Base-by-base conservation (phyloP, 2,113 vertebrate species). In the Parotia lawesii region DNA sequence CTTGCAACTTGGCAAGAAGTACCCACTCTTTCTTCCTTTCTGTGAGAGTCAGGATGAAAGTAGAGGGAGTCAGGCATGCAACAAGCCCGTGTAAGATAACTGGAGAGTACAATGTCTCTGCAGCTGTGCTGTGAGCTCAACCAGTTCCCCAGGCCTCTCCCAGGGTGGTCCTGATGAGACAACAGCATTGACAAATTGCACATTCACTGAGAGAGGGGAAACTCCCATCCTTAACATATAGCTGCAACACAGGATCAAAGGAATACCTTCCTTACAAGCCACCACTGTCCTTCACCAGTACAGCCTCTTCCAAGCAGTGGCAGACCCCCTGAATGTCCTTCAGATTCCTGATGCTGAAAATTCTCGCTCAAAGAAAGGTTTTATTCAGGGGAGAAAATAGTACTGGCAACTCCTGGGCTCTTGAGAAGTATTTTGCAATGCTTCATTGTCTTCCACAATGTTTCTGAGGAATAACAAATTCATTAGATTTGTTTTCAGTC, bases 281-380 rank as follows among this genome's bases (percentile, higher is more conserved):
- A 93, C 93, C n/a, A 50, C 79, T 37, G 45, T 47, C 83, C n/a
- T 84, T 79, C 33, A 80, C 75, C 19, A 91, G 75, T 15, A 61
- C 83, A 79, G 70, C 62, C 10, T 96, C 91, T 78, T 61, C 74
- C 1, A 5, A 90, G 56, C 84, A 66, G 66, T 83, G 85, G 89
- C 66, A 96, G 69, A 92, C 40, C 12, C 79, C 51, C 16, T 31
- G 19, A 21, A 89, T 93, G 24, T 96, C 94, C 93, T 82, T 74
- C 66, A 35, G 21, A 56, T 51, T 82, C 70, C 51, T 60, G 21
- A 37, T 89, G 65, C 54, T 62, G 47, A 62, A 80, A 20, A 75
- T 24, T 21, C 25, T 53, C 2, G 12, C 42, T 60, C 23, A 50
- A 40, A 85, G 25, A 56, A 85, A 65, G 21, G 33, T 40, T 83